Percentiles rank a stretch among this genome's conserved stretches.
Evolutionary conservation across 2,888 invertebrate species (phyloP).

Genomic region (Cylloceria caligata): DNA sequence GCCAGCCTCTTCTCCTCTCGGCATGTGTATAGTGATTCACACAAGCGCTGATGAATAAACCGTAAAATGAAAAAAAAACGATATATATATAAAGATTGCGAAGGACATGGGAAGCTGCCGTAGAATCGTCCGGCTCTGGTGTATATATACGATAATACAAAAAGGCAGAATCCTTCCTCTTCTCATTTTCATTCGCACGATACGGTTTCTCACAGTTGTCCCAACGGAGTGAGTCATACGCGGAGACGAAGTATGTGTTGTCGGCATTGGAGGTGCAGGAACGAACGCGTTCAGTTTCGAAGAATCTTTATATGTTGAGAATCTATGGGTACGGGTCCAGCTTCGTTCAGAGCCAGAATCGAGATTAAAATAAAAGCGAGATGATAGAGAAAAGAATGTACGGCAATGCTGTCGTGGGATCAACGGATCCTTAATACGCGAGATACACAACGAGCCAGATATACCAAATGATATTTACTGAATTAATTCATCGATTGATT

Average conservation of each 20-base stretch:
- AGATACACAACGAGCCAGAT: not conserved
- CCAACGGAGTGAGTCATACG: slow-evolving; percentile 32
- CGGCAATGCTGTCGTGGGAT: not conserved
- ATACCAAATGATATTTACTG: too few species aligned
- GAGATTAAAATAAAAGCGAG: slow-evolving; percentile 16
- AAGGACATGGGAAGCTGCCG: slow-evolving; percentile 62
- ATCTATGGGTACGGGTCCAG: slow-evolving; percentile 3
- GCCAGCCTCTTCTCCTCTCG: not conserved
- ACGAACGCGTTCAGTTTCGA: slow-evolving; percentile 44
- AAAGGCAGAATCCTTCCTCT: slow-evolving; percentile 51
- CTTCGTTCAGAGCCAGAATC: not conserved
- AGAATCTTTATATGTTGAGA: slow-evolving; percentile 29
- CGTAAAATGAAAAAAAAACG: slow-evolving; percentile 41
- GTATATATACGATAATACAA: slow-evolving; percentile 41
- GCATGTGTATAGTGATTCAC: slow-evolving; percentile 41
- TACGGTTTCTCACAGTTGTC: slow-evolving; percentile 64
- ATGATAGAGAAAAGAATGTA: not conserved
- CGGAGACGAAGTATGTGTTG: slow-evolving; percentile 14
- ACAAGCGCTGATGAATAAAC: slow-evolving; percentile 55
- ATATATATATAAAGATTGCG: slow-evolving; percentile 58
- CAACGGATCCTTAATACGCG: not conserved
- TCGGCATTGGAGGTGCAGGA: slow-evolving; percentile 39
- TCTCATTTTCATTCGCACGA: slow-evolving; percentile 64
- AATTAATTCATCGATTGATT: too few species aligned
- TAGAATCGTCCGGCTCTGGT: slow-evolving; percentile 54